Percentiles rank a stretch among this genome's conserved stretches.
Conservation (phyloP, 2,888 invertebrate species). For the Caradrina clavipalpis region DNA sequence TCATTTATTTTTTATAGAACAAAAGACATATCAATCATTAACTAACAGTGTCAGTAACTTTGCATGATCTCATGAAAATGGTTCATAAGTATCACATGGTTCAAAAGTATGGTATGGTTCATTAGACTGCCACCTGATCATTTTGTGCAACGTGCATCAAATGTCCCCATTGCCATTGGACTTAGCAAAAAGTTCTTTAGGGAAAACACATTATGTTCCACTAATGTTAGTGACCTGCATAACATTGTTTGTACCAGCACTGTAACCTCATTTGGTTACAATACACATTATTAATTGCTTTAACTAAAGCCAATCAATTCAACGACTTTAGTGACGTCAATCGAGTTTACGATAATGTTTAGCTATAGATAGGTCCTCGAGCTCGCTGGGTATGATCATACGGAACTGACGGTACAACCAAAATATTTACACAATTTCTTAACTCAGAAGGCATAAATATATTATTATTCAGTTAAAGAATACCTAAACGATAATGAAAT, state of each 20-base stretch:
- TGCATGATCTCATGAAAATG: no score
- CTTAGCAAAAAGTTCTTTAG: conserved; percentile 4
- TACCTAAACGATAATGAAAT: not conserved
- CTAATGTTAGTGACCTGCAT: conserved; percentile 39
- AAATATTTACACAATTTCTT: not conserved
- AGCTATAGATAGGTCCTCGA: conserved; percentile 17
- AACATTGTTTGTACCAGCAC: conserved; percentile 58
- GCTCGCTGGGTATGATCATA: not conserved
- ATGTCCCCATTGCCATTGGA: not conserved
- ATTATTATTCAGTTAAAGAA: not conserved
- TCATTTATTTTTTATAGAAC: not conserved
- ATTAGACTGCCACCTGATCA: not conserved
- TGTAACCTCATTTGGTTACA: conserved; percentile 71
- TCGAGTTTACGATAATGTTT: conserved; percentile 53
- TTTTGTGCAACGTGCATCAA: not conserved
- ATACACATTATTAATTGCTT: conserved; percentile 64
- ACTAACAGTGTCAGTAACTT: no score
- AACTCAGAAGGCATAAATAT: not conserved
- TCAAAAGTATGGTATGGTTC: no score
- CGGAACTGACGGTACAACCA: not conserved
- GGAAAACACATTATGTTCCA: conserved; percentile 9
- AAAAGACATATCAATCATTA: no score
- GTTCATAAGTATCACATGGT: no score
- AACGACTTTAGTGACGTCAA: conserved; percentile 74
- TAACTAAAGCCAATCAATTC: conserved; percentile 55